These are phyloP conservation scores for Gasterosteus aculeatus DNA, from an alignment of 2,113 vertebrate species.

Conservation along the genomic window DNA sequence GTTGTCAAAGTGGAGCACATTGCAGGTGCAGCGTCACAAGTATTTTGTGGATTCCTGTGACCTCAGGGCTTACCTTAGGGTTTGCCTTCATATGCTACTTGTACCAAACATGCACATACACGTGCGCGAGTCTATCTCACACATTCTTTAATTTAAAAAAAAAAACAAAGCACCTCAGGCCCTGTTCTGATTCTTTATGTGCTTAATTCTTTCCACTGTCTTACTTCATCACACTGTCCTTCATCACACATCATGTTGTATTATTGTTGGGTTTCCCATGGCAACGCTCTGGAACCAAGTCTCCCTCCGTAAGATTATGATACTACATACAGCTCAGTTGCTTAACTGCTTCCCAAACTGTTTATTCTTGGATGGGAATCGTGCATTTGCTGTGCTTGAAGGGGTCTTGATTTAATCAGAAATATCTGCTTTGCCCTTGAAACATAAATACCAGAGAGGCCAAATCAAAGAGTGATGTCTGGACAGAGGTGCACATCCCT, in stretches of 20 bases:
- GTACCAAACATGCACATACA: conserved; percentile 41
- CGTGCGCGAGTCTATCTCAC: neutral
- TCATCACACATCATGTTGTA: conserved; percentile 21
- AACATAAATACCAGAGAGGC: conserved; percentile 53
- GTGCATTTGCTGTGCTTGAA: conserved; percentile 44
- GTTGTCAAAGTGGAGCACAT: conserved; percentile 47
- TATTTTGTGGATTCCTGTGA: conserved; percentile 51
- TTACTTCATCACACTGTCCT: conserved; percentile 30
- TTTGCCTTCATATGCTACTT: conserved; percentile 37
- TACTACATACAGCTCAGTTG: conserved; percentile 46
- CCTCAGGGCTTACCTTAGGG: conserved; percentile 46
- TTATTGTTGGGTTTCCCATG: conserved; percentile 37
- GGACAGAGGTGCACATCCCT: conserved; percentile 47
- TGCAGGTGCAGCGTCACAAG: conserved; percentile 47
- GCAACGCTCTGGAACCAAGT: conserved; percentile 40
- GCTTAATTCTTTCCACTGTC: conserved; percentile 56
- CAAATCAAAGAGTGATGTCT: conserved; percentile 61
- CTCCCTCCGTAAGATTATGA: conserved; percentile 26
- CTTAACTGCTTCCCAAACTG: conserved; percentile 54
- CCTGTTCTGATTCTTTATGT: conserved; percentile 60
- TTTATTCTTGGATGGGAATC: conserved; percentile 60
- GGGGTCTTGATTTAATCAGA: conserved; percentile 67
- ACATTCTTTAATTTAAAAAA: neutral
- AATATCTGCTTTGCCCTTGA: conserved; percentile 50
- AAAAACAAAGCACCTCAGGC: conserved; percentile 36